These are phyloP conservation scores for Sericinus montela DNA, from an alignment of 2,888 invertebrate species.

Conservation along the genomic window DNA sequence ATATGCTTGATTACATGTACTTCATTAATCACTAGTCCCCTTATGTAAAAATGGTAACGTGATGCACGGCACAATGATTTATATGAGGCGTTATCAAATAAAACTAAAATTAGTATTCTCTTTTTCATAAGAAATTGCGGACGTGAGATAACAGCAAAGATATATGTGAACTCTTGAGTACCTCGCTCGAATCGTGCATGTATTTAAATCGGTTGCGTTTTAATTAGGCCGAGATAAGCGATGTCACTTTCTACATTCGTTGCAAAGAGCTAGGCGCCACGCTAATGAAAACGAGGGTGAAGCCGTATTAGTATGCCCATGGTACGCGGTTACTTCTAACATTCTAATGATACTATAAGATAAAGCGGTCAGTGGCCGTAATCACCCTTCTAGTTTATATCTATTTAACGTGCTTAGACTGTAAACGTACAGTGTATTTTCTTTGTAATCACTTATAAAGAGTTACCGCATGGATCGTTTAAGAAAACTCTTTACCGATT, in stretches of 20 bases:
- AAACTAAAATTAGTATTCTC: no score
- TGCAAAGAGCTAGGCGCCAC: slow-evolving; percentile 29
- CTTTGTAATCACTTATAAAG: not conserved
- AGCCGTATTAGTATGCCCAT: slow-evolving; percentile 13
- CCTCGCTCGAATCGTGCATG: not conserved
- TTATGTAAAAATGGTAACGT: no score
- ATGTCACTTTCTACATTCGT: slow-evolving; percentile 37
- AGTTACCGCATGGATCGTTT: slow-evolving; percentile 3
- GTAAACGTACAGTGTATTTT: slow-evolving; percentile 20
- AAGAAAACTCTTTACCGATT: not conserved
- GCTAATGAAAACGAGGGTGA: slow-evolving; percentile 31
- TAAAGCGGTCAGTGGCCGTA: slow-evolving; percentile 22
- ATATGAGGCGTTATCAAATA: no score
- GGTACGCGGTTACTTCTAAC: slow-evolving; percentile 3
- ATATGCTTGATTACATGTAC: no score
- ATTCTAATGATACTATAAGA: slow-evolving; percentile 13
- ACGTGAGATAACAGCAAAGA: no score
- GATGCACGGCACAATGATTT: no score
- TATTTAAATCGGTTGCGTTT: not conserved
- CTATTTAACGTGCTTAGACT: slow-evolving; percentile 22
- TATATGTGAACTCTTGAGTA: not conserved
- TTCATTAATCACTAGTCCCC: no score
- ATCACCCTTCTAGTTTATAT: slow-evolving; percentile 23
- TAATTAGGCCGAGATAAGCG: slow-evolving; percentile 10
- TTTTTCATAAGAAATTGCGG: no score